A percentile compares a stretch with the other conserved stretches of the same genome.
Evolutionary conservation across 2,113 vertebrate species (phyloP).

Genomic region (Hystrix brachyura): DNA sequence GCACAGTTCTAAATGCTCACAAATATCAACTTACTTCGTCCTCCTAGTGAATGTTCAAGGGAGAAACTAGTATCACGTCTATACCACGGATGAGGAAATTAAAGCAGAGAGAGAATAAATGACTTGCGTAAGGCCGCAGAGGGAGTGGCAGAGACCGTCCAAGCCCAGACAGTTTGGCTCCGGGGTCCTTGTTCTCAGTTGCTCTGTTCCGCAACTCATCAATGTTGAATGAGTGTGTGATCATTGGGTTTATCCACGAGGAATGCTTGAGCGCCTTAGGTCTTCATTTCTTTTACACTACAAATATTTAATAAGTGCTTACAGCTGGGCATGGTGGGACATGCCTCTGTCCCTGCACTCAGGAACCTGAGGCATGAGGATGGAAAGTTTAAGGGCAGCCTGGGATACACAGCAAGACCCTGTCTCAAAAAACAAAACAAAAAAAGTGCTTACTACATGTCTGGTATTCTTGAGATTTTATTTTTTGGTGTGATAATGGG

Average conservation of each 20-base stretch:
- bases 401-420: not conserved
- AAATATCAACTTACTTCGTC: slow-evolving; percentile 25
- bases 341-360: not conserved
- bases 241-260: not conserved
- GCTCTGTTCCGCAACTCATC: not conserved
- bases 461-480: not conserved
- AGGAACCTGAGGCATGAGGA: not conserved
- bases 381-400: not conserved
- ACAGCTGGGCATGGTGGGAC: not conserved
- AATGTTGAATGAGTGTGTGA: slow-evolving; percentile 51
- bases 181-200: not conserved
- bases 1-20: not conserved
- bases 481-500: not conserved
- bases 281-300: slow-evolving; percentile 39
- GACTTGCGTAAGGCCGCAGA: not conserved
- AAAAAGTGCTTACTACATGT: not conserved
- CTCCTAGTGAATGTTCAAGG: not conserved
- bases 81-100: not conserved
- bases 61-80: not conserved
- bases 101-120: not conserved
- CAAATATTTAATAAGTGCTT: slow-evolving; percentile 36
- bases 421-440: not conserved
- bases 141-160: not conserved
- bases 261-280: slow-evolving; percentile 21
- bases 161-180: not conserved